Evolutionary conservation across 2,888 invertebrate genomes (phyloP), one percentile per base, ranked within the genome.

Genomic region (Fragum whitleyi): DNA sequence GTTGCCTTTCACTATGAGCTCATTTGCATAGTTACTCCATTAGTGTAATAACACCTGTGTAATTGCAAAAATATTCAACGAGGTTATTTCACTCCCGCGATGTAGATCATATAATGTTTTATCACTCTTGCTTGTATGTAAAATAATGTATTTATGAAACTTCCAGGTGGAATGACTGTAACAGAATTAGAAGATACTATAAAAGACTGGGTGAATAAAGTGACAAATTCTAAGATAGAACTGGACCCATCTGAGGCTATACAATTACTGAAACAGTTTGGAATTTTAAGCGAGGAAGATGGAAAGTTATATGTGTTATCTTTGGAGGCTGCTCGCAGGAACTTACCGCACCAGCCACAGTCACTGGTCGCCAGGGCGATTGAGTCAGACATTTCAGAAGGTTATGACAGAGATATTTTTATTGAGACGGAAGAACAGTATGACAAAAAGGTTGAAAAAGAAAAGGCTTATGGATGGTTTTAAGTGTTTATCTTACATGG

Each of bases 351-450:
- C 75, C 85, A 87, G 28, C 90, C 91, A 0, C 87, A 87, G 59
- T 88, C 91, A 0, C 77, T 91, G 19, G 86, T 92, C 16, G 87
- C 88, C n/a, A 82, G 92, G 51, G 87, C 83, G 2, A 82, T 86
- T 21, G 92, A 92, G 73, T 88, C 88, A 0, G 93, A 92, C 73
- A 79, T 91, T 57, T 81, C 88, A 0, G 93, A 93, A 71, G 93
- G 92, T n/a, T 92, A 92, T 70, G 93, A 93, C 65, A 87, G 91
- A 61, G 91, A 93, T 62, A 86, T 87, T 11, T 89, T 88, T 53
- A 74, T 90, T 42, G 92, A 92, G 82, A 90, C 90, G 0, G 91
- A 92, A 32, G 89, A 88, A 51, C 90, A 92, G 55, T 92, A 92
- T 76, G 88, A 88, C 61, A 87, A 89, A 42, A 90, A 90, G 62